phyloP scores from a whole-genome alignment of 2,888 invertebrate genomes.

The Luperina testacea region DNA sequence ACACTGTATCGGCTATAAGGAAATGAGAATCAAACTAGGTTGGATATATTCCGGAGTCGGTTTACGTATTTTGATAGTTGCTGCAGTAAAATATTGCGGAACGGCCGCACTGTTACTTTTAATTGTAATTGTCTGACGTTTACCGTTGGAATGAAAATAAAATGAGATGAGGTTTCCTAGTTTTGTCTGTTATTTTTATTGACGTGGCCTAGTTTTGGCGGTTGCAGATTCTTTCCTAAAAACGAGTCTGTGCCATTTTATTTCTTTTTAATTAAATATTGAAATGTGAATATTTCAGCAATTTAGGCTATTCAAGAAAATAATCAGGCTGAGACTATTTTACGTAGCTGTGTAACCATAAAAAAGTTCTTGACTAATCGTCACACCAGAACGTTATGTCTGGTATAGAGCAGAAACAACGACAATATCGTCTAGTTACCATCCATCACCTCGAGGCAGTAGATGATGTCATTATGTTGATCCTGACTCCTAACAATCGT shows the following conservation, averaged over 20 bases:
- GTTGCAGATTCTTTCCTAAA: conserved; percentile 37
- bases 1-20: conserved; percentile 63
- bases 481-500: no score
- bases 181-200: conserved; percentile 39
- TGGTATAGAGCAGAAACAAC: neutral
- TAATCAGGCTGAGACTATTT: conserved; percentile 1
- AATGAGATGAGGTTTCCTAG: conserved; percentile 24
- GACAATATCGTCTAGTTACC: neutral
- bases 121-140: conserved; percentile 27
- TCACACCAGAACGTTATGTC: neutral
- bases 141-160: conserved; percentile 20
- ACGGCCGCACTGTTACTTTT: conserved; percentile 24
- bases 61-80: conserved; percentile 44
- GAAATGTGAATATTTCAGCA: conserved; percentile 1
- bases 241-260: conserved; percentile 23
- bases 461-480: neutral
- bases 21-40: conserved; percentile 60
- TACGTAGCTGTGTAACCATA: neutral
- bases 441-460: neutral
- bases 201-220: conserved; percentile 26
- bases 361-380: conserved; percentile 1
- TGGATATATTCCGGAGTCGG: conserved; percentile 62
- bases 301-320: conserved; percentile 7
- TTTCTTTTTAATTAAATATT: conserved; percentile 31
- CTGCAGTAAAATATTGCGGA: conserved; percentile 29